Base-by-base conservation (phyloP, 2,797 vertebrate genomes). In the Pipistrellus nathusii region DNA sequence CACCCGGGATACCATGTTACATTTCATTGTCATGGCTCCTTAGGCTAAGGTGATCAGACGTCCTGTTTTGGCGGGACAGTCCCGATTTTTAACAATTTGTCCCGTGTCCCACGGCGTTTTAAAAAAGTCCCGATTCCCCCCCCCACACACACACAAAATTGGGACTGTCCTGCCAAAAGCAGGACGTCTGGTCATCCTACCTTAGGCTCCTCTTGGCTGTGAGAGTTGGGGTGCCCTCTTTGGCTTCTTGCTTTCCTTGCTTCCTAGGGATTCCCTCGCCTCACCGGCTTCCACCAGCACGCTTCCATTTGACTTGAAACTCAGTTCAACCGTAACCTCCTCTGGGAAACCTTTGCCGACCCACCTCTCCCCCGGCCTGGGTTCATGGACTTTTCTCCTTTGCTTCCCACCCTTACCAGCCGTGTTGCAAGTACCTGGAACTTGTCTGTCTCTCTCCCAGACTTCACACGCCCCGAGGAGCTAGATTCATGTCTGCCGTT, bases 301-400 rank as follows among this genome's bases (percentile, higher is more conserved):
- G 83, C 20, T 81, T 85, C 44, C 68, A 62, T 72, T 95, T 94
- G 57, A 75, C 71, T 82, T 92, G 85, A 91, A 90, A 85, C 18
- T 90, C 48, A 82, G 21, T 91, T 91, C 85, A 77, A 23, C 6
- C 72, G 44, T 27, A 44, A 51, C 25, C 68, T 75, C 48, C 73
- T 83, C 41, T 73, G 35, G 21, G 20, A 76, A 87, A 57, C 15
- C 20, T 89, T 93, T 84, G 38, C 48, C 69, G 51, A 41, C 15
- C 30, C 12, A 20, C 30, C 25, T 66, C 18, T 72, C 20, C 8
- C 4, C 18, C 8, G 38, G 20, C 32, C 48, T 66, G 44, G 8
- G 38, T 72, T 59, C 38, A 80, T 59, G 64, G 46, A 13, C n/a
- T 10, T 53, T 10, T 53, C 18, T 78, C 55, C 41, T 88, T 83